A percentile compares a stretch with the other conserved stretches of the same genome.
These are phyloP conservation scores for Adelges cooleyi DNA, from an alignment of 1,140 invertebrate species.

Conservation along the genomic window DNA sequence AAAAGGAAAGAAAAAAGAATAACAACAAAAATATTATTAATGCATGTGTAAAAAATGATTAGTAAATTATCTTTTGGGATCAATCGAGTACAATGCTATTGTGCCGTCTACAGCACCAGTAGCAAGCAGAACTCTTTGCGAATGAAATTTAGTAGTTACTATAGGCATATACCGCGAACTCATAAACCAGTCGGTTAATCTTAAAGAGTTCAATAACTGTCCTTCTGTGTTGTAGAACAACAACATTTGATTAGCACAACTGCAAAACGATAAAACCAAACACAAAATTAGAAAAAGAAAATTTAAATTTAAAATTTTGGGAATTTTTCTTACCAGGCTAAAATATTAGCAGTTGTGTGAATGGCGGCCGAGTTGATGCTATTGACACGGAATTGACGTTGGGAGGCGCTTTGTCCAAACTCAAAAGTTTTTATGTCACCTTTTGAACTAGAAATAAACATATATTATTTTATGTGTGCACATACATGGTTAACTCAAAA, in stretches of 20 bases:
- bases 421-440: conserved; percentile 11
- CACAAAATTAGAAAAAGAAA: too few relatives aligned
- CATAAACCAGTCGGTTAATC: conserved; percentile 85
- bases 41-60: neutral
- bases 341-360: conserved; percentile 5
- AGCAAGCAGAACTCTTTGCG: conserved; percentile 60
- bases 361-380: neutral
- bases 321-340: conserved; percentile 4
- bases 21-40: neutral
- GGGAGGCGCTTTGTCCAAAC: conserved; percentile 11
- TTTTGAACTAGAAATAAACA: neutral
- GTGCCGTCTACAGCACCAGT: conserved; percentile 66
- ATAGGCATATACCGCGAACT: conserved; percentile 72
- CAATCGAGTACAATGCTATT: conserved; percentile 58
- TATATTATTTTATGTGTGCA: neutral
- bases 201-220: conserved; percentile 57
- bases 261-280: neutral
- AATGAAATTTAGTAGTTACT: conserved; percentile 76
- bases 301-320: too few relatives aligned
- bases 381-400: conserved; percentile 13
- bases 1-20: conserved; percentile 5
- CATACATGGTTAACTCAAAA: neutral
- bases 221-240: conserved; percentile 60
- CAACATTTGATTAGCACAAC: conserved; percentile 9
- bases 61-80: conserved; percentile 49